Evolutionary conservation across 35 echinoderm and acorn worm genomes (phyloP).

Genomic region (Heliocidaris erythrogramma): DNA sequence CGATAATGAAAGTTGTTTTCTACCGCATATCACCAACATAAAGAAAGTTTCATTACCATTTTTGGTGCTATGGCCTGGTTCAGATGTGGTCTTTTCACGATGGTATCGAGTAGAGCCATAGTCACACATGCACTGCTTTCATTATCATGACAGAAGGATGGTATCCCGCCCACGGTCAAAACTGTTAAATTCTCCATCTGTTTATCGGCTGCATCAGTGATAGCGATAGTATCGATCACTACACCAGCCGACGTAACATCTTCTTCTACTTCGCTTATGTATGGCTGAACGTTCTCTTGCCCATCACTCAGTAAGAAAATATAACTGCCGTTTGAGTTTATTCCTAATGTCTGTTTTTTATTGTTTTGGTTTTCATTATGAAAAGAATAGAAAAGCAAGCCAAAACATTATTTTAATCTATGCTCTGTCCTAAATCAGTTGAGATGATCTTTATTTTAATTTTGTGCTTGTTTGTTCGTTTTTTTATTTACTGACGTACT

Average conservation of each 20-base stretch:
- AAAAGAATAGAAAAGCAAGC: no score
- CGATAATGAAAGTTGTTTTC: no score
- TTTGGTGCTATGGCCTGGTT: background rate
- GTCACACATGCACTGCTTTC: slow-evolving; percentile 9
- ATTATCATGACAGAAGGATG: slow-evolving; percentile 28
- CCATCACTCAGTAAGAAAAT: slow-evolving; percentile 48
- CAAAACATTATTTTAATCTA: no score
- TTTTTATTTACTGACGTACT: no score
- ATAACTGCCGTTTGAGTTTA: slow-evolving; percentile 23
- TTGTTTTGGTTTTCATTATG: no score
- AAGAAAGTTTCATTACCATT: no score
- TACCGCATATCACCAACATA: no score
- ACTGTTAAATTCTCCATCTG: background rate
- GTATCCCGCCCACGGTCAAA: background rate
- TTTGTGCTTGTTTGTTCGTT: no score
- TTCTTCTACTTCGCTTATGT: background rate
- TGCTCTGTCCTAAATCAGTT: no score
- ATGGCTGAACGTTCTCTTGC: slow-evolving; percentile 17
- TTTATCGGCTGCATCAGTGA: slow-evolving; percentile 13
- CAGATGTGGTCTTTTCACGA: background rate
- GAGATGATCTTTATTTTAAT: no score
- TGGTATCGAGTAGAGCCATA: background rate
- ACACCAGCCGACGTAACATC: slow-evolving; percentile 16
- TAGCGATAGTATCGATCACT: slow-evolving; percentile 38
- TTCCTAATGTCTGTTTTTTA: background rate